Conservation (phyloP, 1,140 invertebrate genomes). For the Drosophila nikananu region DNA sequence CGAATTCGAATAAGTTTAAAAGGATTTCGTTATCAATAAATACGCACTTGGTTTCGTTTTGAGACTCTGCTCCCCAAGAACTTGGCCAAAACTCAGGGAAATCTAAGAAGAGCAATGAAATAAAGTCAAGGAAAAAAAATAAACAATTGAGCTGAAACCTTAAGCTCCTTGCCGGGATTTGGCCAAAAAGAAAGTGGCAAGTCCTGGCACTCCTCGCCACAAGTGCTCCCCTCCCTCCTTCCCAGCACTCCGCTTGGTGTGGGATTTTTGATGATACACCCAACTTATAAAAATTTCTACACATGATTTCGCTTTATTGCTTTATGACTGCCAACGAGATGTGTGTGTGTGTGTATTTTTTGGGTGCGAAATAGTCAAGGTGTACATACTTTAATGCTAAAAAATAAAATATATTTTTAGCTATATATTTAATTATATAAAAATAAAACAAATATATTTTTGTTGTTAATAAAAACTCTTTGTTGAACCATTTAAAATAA, state of each 20-base stretch:
- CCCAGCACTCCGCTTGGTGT: neutral
- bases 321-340: conserved; percentile 42
- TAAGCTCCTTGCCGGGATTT: conserved; percentile 56
- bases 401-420: neutral
- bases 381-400: neutral
- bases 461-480: neutral
- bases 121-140: conserved; percentile 33
- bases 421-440: neutral
- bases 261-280: conserved; percentile 21
- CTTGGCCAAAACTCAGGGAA: neutral
- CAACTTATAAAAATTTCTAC: conserved; percentile 63
- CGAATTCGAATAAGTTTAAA: neutral
- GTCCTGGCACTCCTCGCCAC: conserved; percentile 19
- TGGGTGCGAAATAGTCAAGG: conserved; percentile 2
- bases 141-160: conserved; percentile 55
- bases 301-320: conserved; percentile 68
- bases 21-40: neutral
- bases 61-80: neutral
- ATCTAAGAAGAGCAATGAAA: conserved; percentile 35
- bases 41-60: neutral
- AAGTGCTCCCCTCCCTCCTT: conserved; percentile 5
- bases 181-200: conserved; percentile 32
- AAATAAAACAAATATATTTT: rapidly evolving
- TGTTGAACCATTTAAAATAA: neutral
- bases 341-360: conserved; percentile 7